Conservation (phyloP, 2,797 vertebrate genomes). For the Hipposideros larvatus region DNA sequence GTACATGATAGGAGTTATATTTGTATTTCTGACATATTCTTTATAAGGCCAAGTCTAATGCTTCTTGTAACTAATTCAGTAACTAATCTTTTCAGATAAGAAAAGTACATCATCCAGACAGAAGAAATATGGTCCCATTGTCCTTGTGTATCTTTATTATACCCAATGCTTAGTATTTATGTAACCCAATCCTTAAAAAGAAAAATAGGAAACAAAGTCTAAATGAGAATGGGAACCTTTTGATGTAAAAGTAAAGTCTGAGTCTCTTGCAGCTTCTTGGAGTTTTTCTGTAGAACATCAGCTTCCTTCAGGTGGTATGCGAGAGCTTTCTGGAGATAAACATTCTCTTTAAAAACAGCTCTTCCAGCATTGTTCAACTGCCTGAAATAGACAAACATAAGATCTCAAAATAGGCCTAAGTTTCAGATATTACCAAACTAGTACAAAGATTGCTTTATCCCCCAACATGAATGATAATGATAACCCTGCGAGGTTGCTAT, state of each 20-base stretch:
- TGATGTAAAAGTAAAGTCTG: constrained; percentile 89
- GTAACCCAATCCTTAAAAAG: constrained; percentile 24
- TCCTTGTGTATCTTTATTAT: constrained; percentile 14
- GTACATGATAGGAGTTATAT: not conserved
- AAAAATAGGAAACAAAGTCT: not conserved
- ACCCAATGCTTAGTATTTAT: constrained; percentile 18
- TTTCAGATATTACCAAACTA: constrained; percentile 31
- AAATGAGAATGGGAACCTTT: constrained; percentile 86
- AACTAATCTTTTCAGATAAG: constrained; percentile 53
- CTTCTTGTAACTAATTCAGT: constrained; percentile 18
- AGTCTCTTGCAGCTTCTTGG: constrained; percentile 87
- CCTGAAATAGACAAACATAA: constrained; percentile 85
- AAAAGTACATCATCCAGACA: constrained; percentile 34
- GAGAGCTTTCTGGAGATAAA: constrained; percentile 91
- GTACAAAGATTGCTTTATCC: not conserved
- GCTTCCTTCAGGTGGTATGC: constrained; percentile 91
- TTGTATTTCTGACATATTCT: constrained; percentile 57
- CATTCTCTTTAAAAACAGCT: constrained; percentile 92
- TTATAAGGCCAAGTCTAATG: constrained; percentile 53
- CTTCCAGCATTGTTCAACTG: constrained; percentile 91
- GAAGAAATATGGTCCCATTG: constrained; percentile 48
- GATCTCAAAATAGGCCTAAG: constrained; percentile 24
- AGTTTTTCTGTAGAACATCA: constrained; percentile 88
- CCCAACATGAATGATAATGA: not conserved
- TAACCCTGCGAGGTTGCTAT: not conserved